A percentile compares a stretch with the other conserved stretches of the same genome.
Evolutionary conservation across 2,888 invertebrate species (phyloP).

Genomic region (Folsomia manolachei): DNA sequence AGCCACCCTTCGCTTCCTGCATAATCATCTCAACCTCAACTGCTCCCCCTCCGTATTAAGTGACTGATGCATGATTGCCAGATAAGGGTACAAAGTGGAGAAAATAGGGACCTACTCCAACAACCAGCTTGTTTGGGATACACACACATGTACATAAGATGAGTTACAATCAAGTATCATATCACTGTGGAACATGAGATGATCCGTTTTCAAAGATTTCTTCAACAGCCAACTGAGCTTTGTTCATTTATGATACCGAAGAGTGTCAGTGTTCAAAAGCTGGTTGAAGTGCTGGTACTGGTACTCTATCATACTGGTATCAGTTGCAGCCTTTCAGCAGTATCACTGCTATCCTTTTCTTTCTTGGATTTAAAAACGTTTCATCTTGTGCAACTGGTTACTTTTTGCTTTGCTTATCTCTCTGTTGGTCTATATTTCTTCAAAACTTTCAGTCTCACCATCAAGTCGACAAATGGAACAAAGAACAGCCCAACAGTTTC

Average conservation of each 20-base stretch:
- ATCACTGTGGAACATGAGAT: slow-evolving; percentile 1
- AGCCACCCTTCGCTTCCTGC: too few species aligned
- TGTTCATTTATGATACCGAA: too few species aligned
- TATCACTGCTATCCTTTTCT: background rate
- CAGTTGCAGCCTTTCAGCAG: too few species aligned
- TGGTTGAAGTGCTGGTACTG: background rate
- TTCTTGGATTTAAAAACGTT: too few species aligned
- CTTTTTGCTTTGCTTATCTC: background rate
- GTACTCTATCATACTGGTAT: background rate
- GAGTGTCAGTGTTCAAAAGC: background rate
- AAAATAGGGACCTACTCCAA: too few species aligned
- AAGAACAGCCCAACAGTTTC: too few species aligned
- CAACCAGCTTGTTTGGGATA: too few species aligned
- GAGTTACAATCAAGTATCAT: background rate
- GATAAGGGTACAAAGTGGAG: too few species aligned
- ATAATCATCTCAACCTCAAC: too few species aligned
- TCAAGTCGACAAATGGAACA: too few species aligned
- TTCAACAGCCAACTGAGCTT: background rate
- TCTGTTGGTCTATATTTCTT: background rate
- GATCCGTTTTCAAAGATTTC: background rate
- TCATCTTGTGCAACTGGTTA: background rate
- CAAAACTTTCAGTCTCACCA: background rate
- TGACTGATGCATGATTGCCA: too few species aligned
- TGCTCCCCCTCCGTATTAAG: too few species aligned
- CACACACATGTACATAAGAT: background rate